A percentile compares a stretch with the other conserved stretches of the same genome.
Conservation (phyloP, 2,113 vertebrate species). For the Neotragus pygmaeus region DNA sequence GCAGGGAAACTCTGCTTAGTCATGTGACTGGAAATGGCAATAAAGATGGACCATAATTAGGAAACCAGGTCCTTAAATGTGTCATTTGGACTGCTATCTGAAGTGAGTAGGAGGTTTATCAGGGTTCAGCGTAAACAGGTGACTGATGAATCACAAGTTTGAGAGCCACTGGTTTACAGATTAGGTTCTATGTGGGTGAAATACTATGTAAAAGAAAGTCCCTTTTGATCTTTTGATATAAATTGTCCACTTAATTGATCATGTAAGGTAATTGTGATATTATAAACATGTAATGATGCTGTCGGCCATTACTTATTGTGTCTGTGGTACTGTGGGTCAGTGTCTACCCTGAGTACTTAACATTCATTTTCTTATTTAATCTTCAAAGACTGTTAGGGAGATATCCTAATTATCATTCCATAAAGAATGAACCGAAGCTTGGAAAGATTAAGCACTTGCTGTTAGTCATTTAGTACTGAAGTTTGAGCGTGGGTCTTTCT, state of each 20-base stretch:
- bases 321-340: background rate
- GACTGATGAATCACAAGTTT: background rate
- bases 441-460: background rate
- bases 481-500: background rate
- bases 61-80: slow-evolving; percentile 3
- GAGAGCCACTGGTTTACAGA: background rate
- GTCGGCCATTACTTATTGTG: background rate
- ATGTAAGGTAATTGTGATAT: background rate
- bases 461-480: background rate
- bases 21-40: background rate
- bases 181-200: background rate
- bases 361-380: background rate
- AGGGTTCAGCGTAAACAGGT: background rate
- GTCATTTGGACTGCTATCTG: background rate
- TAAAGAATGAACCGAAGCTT: background rate
- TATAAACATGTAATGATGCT: background rate
- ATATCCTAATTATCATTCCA: background rate
- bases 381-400: background rate
- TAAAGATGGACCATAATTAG: background rate
- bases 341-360: background rate
- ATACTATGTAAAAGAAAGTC: background rate
- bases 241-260: background rate
- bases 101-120: background rate
- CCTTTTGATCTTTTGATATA: background rate
- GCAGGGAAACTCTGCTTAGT: background rate